Base-by-base conservation (phyloP, 1,140 invertebrate species). In the Sitobion miscanthi region DNA sequence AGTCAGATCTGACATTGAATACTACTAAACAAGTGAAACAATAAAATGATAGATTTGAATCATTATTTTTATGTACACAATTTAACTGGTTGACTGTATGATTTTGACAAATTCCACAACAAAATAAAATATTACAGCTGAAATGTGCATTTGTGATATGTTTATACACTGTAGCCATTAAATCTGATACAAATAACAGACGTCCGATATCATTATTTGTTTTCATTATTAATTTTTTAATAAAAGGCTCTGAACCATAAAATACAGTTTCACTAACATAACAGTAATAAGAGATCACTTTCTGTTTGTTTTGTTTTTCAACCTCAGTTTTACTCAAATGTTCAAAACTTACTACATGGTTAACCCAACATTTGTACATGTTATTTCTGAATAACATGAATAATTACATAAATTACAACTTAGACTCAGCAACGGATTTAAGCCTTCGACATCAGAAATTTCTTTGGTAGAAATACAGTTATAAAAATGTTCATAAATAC, bases 401-500 rank as follows among this genome's bases (percentile, higher is more conserved):
- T 38, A 89, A 54, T 9, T 0, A 25, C 47, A 89, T 3, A 54
- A 21, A 52, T 89, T 54, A 89, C 88, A 89, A 9, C 25, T 23
- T 8, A 38, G 0, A 1, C 9, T 23, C 9, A 9, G n/a, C 6
- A 89, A 4, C 0, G 52, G 21, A 11, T 8, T 57, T 8, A 3
- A 54, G 17, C 7, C n/a, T 9, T 54, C 4, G 38, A 5, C 14
- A 9, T 8, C 6, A 23, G 88, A 89, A 57, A 89, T 42, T 35
- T 54, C n/a, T 89, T 89, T 89, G 21, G 88, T 57, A 38, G 88
- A 35, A 89, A 89, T 89, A 89, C 88, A 89, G 4, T 89, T 2
- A 4, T 23, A 38, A 89, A 54, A 57, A 89, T 89, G 88, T 3
- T 54, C 38, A 54, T 54, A 57, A 21, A 89, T 89, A 89, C 9